Percentiles rank a stretch among this genome's conserved stretches.
Conservation (phyloP, 1,140 invertebrate genomes). For the Eulimnadia texana region DNA sequence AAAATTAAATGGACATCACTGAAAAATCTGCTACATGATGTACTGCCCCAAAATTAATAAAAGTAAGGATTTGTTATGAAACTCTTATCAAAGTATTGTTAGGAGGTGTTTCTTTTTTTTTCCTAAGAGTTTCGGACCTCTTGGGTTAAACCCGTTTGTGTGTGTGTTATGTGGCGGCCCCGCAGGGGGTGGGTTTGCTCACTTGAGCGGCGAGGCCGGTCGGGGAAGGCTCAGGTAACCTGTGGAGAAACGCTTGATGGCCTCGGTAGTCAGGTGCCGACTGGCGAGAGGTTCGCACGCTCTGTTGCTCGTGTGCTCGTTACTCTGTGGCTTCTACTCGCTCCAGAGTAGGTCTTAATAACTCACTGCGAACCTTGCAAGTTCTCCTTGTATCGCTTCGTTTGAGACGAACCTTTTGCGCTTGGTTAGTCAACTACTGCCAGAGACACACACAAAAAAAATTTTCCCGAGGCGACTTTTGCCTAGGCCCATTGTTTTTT, state of each 20-base stretch:
- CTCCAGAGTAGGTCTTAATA: background rate
- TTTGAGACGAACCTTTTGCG: background rate
- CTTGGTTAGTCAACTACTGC: constrained; percentile 11
- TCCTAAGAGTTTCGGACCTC: no score
- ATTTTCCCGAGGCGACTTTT: background rate
- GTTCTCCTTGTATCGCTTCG: background rate
- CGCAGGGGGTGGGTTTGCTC: background rate
- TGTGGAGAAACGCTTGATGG: background rate
- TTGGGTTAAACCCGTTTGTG: background rate
- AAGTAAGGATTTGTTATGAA: no score
- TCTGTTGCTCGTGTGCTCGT: background rate
- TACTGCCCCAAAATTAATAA: no score
- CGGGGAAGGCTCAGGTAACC: background rate
- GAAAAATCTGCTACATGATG: no score
- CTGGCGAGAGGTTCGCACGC: background rate
- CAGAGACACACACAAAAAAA: background rate
- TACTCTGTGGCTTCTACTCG: background rate
- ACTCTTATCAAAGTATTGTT: no score
- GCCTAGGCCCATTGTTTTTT: background rate
- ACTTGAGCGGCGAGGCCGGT: background rate
- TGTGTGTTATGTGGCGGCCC: background rate
- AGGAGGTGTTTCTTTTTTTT: no score
- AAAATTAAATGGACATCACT: no score
- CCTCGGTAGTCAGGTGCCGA: background rate
- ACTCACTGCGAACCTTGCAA: background rate